Base-by-base conservation (phyloP, 2,797 vertebrate genomes). In the Aythya fuligula region DNA sequence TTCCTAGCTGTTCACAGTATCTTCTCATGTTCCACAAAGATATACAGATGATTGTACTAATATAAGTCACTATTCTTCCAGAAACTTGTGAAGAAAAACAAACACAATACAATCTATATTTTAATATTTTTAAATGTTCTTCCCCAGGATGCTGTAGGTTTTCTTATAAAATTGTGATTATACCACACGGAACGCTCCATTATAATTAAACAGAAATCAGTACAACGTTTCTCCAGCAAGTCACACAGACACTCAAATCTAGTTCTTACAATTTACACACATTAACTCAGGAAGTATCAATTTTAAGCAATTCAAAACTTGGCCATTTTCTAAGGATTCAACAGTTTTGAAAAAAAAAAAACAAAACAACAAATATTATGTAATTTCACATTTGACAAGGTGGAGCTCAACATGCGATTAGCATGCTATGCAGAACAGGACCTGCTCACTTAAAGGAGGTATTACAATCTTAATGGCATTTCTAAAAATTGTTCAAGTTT, bases 321-420 rank as follows among this genome's bases (percentile, higher is more conserved):
- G 4, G 9, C 25, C 39, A 12, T 58, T 64, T 61, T 36, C 47
- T 53, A 60, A 72, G 58, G 24, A 22, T 4, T 21, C 41, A 38
- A 41, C 6, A 34, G 11, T 27, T 80, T 79, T 84, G 49, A 9
- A 89, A 70, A 6, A 73, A 60, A 62, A 70, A 73, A 60, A 62
- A 5, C 0, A 1, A 22, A 47, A 14, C 25, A 51, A 51, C 22
- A 24, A 49, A 4, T 3, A 20, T 27, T 56, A 79, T 1, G 1
- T 49, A 71, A 87, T 22, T 47, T 65, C 79, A 51, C 6, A 39
- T 47, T 47, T 49, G 18, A 89, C 22, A 41, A 65, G 74, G 36
- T 8, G 10, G 15, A 83, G 36, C 12, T 71, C 1, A 5, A 74
- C 0, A 3, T 16, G 21, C 30, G 82, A 56, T 51, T 67, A 30